Base-by-base conservation (phyloP, 1,140 invertebrate genomes). In the Potamilus streckersoni region DNA sequence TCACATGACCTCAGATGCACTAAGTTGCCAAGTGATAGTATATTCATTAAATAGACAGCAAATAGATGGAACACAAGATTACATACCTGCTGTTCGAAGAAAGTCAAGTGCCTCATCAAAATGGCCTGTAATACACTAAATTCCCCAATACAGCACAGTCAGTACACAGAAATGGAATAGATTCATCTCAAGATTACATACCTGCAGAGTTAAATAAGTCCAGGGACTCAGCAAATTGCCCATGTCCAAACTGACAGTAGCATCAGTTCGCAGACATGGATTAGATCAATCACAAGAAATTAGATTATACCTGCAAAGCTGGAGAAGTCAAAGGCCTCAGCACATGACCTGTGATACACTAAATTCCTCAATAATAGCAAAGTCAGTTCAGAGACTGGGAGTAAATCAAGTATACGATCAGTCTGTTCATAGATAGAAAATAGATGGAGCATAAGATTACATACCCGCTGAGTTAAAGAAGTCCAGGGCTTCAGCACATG, bases 101-200 rank as follows among this genome's bases (percentile, higher is more conserved):
- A 85, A 86, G 2, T 85, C 72, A 0, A 90, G 77, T 14, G 87
- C 81, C 15, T 89, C 81, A 13, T 73, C 38, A 20, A 31, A 31
- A 57, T 16, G 80, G 77, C 3, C 90, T 89, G 76, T 89, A 84
- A 74, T 89, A 90, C 2, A 89, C 84, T 17, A 76, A 75, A 69
- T 86, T 77, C 16, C 89, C 90, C 8, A 81, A 66, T 20, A 85
- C 19, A 90, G 71, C 27, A 90, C 70, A 65, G 85, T 83, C 0
- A 90, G 27, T 31, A 31, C 27, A 31, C 27, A 31, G 27, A 31
- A 2, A 31, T 31, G 27, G 27, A 31, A 31, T 31, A 31, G 27
- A 31, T 31, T 31, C 2, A 31, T 31, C 27, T 2, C 27, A 31
- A 31, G 27, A 31, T 31, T 31, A 31, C 27, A 31, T 2, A 31